Conservation (phyloP, 2,888 invertebrate species). For the Diogma glabrata region DNA sequence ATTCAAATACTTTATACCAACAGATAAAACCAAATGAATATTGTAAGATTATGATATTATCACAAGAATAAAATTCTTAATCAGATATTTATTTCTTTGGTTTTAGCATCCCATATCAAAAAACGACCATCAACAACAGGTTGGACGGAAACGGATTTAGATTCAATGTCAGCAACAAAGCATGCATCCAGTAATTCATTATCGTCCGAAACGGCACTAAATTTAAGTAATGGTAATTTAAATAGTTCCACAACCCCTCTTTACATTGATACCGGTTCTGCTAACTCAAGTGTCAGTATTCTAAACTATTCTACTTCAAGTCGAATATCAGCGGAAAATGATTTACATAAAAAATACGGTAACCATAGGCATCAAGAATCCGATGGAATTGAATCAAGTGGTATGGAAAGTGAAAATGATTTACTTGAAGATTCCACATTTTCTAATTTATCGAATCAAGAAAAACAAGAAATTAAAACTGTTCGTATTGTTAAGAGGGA, state of each 20-base stretch:
- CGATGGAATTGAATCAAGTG: constrained; percentile 33
- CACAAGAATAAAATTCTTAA: too few species aligned
- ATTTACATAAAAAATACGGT: constrained; percentile 3
- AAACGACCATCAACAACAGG: constrained; percentile 50
- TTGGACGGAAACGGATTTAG: constrained; percentile 86
- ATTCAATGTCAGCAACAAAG: constrained; percentile 66
- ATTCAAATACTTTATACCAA: constrained; percentile 56
- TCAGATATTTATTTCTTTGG: not conserved
- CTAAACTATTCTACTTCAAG: constrained; percentile 24
- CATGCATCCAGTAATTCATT: constrained; percentile 60
- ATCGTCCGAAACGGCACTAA: constrained; percentile 23
- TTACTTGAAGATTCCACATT: constrained; percentile 33
- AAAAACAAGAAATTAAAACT: constrained; percentile 83
- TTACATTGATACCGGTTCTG: constrained; percentile 52
- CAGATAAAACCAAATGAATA: constrained; percentile 35
- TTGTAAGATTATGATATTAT: too few species aligned
- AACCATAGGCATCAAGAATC: constrained; percentile 27
- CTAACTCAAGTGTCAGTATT: constrained; percentile 21
- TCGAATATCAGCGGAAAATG: constrained; percentile 11
- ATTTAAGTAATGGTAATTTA: constrained; percentile 19
- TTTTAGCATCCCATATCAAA: constrained; percentile 32
- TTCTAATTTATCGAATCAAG: constrained; percentile 54
- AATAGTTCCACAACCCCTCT: constrained; percentile 44
- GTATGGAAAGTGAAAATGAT: constrained; percentile 35
- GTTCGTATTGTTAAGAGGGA: constrained; percentile 88